Evolutionary conservation across 2,113 vertebrate genomes (phyloP), one percentile per base, ranked within the genome.

Genomic region (Malurus cyaneus): DNA sequence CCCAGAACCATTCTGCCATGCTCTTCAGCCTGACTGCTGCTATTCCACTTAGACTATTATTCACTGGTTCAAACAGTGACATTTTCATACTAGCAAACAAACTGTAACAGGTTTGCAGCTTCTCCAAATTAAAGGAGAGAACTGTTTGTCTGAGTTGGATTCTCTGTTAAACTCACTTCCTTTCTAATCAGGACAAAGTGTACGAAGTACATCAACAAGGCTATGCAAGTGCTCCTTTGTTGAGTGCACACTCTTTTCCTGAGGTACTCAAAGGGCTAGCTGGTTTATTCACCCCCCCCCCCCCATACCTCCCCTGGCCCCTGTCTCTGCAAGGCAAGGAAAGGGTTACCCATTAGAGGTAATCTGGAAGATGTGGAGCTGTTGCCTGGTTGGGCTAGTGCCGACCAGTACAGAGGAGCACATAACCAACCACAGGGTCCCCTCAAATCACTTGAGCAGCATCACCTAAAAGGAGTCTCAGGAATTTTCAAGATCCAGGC

Each of bases 171-270:
- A 62, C 44, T 95, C 88, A 46, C 94, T 92, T 96, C 82, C 71
- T 95, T 96, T 96, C 79, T 90, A 65, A 90, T 78, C 64, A 25
- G 95, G 64, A 94, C 93, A 92, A 71, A 83, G 72, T 80, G 89
- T 95, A 70, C 89, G 42, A 86, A 84, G 61, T 81, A 79, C 85
- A 86, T 74, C 82, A 88, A 88, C 60, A 60, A 59, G 82, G 82
- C 76, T 86, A 56, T 90, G 94, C 76, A 86, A 92, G 77, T 64
- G 36, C 41, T 84, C 39, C 57, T 92, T 73, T 86, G 71, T 32
- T 71, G 60, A 80, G 61, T 21, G 44, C 50, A 28, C 0, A 0
- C 44, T 90, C 47, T 88, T 91, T 87, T 93, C 70, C 81, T 80
- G 80, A 70, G 87, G 61, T 72, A 29, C 28, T 79, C 12, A 36